Conservation (phyloP, 2,888 invertebrate genomes). For the Mechanitis messenoides region DNA sequence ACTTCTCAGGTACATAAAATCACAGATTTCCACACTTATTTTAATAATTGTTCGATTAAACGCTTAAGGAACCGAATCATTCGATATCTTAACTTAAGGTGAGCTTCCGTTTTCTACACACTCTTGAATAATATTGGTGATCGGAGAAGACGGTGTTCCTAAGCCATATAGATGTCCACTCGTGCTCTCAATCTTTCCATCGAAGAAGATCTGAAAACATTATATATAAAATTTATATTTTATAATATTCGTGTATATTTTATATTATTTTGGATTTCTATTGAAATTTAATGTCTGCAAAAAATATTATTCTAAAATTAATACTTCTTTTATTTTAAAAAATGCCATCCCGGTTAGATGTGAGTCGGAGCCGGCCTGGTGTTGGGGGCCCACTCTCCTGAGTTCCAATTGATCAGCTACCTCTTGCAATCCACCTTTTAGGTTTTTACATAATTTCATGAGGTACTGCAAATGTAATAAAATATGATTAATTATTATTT, state of each 20-base stretch:
- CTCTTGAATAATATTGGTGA: constrained; percentile 82
- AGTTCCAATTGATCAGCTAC: constrained; percentile 94
- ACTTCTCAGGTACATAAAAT: constrained; percentile 25
- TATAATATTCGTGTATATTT: not conserved
- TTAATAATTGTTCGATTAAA: constrained; percentile 37
- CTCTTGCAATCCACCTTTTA: constrained; percentile 97
- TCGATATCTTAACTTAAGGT: constrained; percentile 43
- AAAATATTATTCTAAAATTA: constrained; percentile 8
- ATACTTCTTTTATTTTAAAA: constrained; percentile 77
- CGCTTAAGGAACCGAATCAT: constrained; percentile 33
- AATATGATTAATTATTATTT: not conserved
- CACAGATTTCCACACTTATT: constrained; percentile 22
- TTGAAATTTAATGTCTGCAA: constrained; percentile 5
- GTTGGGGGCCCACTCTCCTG: constrained; percentile 94
- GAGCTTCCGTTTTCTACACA: constrained; percentile 81
- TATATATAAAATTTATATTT: no score
- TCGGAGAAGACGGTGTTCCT: constrained; percentile 90
- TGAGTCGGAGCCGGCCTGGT: constrained; percentile 98
- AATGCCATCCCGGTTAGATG: constrained; percentile 98
- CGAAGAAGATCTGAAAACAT: constrained; percentile 92
- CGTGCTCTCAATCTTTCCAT: constrained; percentile 97
- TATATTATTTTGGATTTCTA: not conserved
- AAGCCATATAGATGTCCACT: constrained; percentile 97
- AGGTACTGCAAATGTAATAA: constrained; percentile 80
- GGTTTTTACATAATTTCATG: constrained; percentile 97